These are phyloP conservation scores for Nomada fucata DNA, from an alignment of 2,888 invertebrate genomes.

Conservation along the genomic window DNA sequence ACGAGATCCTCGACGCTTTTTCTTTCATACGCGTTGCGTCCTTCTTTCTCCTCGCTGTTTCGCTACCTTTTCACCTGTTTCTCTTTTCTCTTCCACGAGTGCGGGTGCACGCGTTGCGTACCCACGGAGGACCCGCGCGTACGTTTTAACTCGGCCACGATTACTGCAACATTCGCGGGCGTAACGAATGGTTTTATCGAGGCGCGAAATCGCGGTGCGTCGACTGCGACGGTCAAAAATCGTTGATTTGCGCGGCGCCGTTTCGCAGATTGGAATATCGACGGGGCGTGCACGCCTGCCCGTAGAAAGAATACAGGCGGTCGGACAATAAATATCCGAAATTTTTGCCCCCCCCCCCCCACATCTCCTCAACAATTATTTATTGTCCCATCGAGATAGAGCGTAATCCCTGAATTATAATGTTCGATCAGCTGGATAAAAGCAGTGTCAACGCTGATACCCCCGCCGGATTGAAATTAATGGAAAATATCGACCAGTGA, in stretches of 20 bases:
- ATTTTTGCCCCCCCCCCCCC: constrained; percentile 44
- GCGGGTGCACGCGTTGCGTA: no score
- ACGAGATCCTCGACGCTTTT: constrained; percentile 1
- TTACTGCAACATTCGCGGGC: constrained; percentile 25
- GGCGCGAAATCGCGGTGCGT: neutral
- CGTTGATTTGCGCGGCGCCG: constrained; percentile 55
- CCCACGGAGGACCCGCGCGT: neutral
- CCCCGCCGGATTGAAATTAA: neutral
- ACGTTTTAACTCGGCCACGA: constrained; percentile 12
- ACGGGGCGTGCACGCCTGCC: neutral
- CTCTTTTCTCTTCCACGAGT: no score
- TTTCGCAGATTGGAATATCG: constrained; percentile 49
- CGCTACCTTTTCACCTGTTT: neutral
- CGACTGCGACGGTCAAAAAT: constrained; percentile 39
- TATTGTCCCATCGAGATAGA: constrained; percentile 12
- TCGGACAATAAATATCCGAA: constrained; percentile 38
- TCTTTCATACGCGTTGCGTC: neutral
- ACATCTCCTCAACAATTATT: constrained; percentile 33
- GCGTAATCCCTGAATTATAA: constrained; percentile 42
- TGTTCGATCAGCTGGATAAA: constrained; percentile 23
- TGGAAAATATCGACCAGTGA: constrained; percentile 8
- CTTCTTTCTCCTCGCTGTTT: no score
- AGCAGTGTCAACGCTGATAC: neutral
- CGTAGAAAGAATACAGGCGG: constrained; percentile 26
- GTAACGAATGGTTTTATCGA: constrained; percentile 32